Percentiles rank a stretch among this genome's conserved stretches.
Evolutionary conservation across 2,888 invertebrate species (phyloP).

Genomic region (Serripes groenlandicus): DNA sequence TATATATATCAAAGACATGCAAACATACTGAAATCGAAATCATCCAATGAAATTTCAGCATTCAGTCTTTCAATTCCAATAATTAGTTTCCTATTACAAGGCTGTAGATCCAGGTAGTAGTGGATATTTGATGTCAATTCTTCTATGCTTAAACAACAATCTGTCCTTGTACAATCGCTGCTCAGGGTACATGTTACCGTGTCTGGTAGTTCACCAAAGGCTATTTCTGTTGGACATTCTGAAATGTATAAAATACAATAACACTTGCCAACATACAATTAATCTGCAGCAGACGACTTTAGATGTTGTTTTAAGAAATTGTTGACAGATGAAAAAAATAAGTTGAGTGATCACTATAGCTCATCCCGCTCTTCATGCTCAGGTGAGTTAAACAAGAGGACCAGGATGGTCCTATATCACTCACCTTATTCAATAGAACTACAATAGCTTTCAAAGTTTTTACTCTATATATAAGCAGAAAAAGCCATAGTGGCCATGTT

Average conservation of each 20-base stretch:
- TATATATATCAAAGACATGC: too few species aligned
- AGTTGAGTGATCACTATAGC: too few species aligned
- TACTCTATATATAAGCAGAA: too few species aligned
- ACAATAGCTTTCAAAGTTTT: too few species aligned
- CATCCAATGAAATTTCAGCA: conserved; percentile 5
- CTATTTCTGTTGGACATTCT: conserved; percentile 62
- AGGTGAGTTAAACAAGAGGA: too few species aligned
- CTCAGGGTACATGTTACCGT: conserved; percentile 66
- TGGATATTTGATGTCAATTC: conserved; percentile 60
- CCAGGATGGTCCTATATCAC: too few species aligned
- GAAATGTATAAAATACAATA: neutral
- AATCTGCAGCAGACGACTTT: neutral
- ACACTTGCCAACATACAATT: neutral
- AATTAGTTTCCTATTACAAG: conserved; percentile 67
- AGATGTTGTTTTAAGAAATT: neutral
- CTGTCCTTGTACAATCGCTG: conserved; percentile 69
- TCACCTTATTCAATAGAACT: too few species aligned
- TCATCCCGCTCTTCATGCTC: too few species aligned
- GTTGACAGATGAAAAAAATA: neutral
- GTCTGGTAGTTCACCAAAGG: conserved; percentile 46
- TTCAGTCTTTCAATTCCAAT: conserved; percentile 67
- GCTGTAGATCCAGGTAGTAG: conserved; percentile 67
- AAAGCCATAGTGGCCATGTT: too few species aligned
- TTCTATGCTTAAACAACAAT: conserved; percentile 68
- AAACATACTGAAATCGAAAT: conserved; percentile 24